Percentiles rank a stretch among this genome's conserved stretches.
Conservation (phyloP, 2,113 vertebrate species). For the Athene cunicularia region DNA sequence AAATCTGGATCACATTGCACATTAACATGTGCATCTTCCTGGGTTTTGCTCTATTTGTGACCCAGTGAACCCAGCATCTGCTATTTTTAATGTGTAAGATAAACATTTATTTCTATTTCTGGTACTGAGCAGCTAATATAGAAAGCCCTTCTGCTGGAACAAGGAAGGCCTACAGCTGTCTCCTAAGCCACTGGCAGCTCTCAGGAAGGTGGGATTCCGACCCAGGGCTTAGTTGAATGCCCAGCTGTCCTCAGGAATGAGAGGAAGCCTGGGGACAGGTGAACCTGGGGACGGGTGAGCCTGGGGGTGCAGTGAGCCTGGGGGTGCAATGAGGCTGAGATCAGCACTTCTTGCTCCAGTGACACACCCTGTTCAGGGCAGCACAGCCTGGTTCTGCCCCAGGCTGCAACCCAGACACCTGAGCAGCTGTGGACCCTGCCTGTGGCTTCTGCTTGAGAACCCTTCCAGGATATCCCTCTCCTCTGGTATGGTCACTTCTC, state of each 20-base stretch:
- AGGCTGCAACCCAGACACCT: neutral
- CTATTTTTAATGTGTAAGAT: neutral
- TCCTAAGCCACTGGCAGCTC: neutral
- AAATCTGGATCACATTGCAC: neutral
- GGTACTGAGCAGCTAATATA: neutral
- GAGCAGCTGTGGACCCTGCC: neutral
- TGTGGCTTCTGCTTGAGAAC: neutral
- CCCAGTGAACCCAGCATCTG: neutral
- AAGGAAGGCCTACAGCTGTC: neutral
- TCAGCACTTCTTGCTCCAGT: neutral
- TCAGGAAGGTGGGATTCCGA: neutral
- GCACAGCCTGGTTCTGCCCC: neutral
- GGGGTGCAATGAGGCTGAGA: neutral
- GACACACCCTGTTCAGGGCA: no score
- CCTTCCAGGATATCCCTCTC: neutral
- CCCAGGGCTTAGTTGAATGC: neutral
- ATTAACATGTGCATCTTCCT: neutral
- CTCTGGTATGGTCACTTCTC: neutral
- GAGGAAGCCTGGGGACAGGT: neutral
- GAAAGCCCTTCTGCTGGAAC: neutral
- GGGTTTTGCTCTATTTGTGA: neutral
- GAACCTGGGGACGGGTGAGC: neutral
- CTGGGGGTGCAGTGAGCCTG: fast-evolving
- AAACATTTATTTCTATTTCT: neutral
- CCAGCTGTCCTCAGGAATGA: neutral